phyloP scores from a whole-genome alignment of 2,888 invertebrate species.

The Brachypalpus laphriformis region DNA sequence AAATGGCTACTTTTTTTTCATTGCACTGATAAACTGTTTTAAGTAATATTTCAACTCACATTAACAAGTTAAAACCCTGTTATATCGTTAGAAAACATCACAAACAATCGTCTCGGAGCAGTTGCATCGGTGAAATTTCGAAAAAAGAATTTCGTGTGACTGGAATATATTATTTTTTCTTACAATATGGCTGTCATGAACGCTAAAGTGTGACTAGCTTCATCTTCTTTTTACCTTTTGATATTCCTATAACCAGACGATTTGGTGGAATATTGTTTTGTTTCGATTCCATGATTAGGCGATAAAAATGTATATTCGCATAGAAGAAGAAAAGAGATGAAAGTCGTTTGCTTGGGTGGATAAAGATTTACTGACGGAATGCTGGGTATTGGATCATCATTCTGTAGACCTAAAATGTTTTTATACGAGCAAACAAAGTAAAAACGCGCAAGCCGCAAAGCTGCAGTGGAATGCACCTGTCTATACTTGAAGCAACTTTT shows the following conservation, averaged over 20 bases:
- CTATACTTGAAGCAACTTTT: slow-evolving; percentile 17
- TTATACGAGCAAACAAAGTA: neutral
- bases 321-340: slow-evolving; percentile 34
- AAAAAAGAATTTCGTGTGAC: slow-evolving; percentile 21
- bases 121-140: slow-evolving; percentile 17
- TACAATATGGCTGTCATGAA: slow-evolving; percentile 77
- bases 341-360: slow-evolving; percentile 16
- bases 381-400: slow-evolving; percentile 7
- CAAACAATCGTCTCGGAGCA: slow-evolving; percentile 18
- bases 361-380: slow-evolving; percentile 42
- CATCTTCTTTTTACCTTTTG: slow-evolving; percentile 77
- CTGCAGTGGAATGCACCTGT: slow-evolving; percentile 56
- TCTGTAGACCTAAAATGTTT: neutral
- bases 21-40: slow-evolving; percentile 29
- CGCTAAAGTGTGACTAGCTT: slow-evolving; percentile 79
- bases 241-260: slow-evolving; percentile 25
- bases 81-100: slow-evolving; percentile 13
- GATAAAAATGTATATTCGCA: slow-evolving; percentile 1
- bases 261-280: slow-evolving; percentile 51
- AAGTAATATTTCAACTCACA: slow-evolving; percentile 23
- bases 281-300: slow-evolving; percentile 52
- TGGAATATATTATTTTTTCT: slow-evolving; percentile 21
- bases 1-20: neutral
- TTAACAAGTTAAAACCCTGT: slow-evolving; percentile 21
- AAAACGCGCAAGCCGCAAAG: slow-evolving; percentile 21